Conservation (phyloP, 2,113 vertebrate genomes). For the Passer montanus region DNA sequence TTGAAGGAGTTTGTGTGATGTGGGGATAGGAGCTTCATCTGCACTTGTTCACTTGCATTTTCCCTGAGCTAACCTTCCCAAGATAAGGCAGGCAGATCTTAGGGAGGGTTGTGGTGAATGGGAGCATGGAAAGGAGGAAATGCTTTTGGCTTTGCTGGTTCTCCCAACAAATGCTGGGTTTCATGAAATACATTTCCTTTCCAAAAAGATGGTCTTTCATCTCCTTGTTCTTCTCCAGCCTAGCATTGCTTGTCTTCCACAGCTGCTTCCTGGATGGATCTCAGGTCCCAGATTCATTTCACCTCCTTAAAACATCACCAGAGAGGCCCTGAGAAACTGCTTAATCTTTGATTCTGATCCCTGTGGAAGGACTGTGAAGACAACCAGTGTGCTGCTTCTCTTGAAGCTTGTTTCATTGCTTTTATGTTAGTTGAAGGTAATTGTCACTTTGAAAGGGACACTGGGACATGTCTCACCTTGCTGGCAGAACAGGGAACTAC, state of each 20-base stretch:
- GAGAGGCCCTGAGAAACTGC: not conserved
- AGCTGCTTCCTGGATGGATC: not conserved
- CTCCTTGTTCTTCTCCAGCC: not conserved
- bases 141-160: not conserved
- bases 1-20: constrained; percentile 9
- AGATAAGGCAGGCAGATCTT: not conserved
- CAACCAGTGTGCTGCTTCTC: not conserved
- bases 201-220: not conserved
- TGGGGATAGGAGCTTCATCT: constrained; percentile 1
- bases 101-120: not conserved
- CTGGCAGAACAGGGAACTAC: not conserved
- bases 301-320: not conserved
- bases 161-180: not conserved
- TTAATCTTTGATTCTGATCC: not conserved
- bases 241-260: not conserved
- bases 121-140: not conserved
- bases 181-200: not conserved
- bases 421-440: not conserved
- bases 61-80: not conserved
- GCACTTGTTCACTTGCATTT: not conserved
- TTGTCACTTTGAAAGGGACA: not conserved
- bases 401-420: not conserved
- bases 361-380: not conserved
- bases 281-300: not conserved
- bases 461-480: not conserved